Conservation (phyloP, 2,888 invertebrate species). For the Melinopterus prodromus region DNA sequence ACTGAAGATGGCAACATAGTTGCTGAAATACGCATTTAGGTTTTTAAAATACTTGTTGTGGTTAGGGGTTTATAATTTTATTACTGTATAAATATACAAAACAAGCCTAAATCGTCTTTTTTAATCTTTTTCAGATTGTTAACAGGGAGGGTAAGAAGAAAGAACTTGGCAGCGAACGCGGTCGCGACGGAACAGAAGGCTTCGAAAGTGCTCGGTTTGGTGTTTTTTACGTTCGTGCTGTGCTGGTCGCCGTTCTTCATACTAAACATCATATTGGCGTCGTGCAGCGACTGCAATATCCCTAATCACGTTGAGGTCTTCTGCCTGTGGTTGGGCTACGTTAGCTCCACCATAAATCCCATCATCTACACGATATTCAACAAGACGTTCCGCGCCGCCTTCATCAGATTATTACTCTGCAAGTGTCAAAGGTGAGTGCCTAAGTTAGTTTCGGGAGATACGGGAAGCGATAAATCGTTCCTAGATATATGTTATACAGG, state of each 20-base stretch:
- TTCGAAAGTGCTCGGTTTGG: slow-evolving; percentile 89
- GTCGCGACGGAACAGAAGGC: slow-evolving; percentile 95
- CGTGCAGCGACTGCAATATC: slow-evolving; percentile 81
- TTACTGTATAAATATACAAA: too few relatives aligned
- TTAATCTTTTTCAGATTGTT: slow-evolving; percentile 66
- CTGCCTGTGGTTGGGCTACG: slow-evolving; percentile 92
- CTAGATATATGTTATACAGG: background rate
- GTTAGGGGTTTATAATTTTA: too few relatives aligned
- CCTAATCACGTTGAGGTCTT: slow-evolving; percentile 80
- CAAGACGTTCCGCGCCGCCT: slow-evolving; percentile 86
- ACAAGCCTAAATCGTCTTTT: too few relatives aligned
- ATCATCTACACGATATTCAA: slow-evolving; percentile 95
- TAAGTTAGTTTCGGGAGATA: background rate
- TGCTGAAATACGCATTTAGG: too few relatives aligned
- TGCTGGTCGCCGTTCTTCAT: slow-evolving; percentile 95
- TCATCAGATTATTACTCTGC: slow-evolving; percentile 78
- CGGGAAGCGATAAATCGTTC: background rate
- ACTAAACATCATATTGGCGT: slow-evolving; percentile 85
- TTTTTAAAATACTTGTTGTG: too few relatives aligned
- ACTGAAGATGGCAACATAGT: too few relatives aligned
- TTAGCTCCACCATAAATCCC: slow-evolving; percentile 92
- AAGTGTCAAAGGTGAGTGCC: slow-evolving; percentile 74
- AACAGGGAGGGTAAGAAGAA: slow-evolving; percentile 73
- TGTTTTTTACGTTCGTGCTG: slow-evolving; percentile 91
- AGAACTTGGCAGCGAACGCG: slow-evolving; percentile 78